Evolutionary conservation across 2,113 vertebrate species (phyloP).

Genomic region (Cebidichthys violaceus): DNA sequence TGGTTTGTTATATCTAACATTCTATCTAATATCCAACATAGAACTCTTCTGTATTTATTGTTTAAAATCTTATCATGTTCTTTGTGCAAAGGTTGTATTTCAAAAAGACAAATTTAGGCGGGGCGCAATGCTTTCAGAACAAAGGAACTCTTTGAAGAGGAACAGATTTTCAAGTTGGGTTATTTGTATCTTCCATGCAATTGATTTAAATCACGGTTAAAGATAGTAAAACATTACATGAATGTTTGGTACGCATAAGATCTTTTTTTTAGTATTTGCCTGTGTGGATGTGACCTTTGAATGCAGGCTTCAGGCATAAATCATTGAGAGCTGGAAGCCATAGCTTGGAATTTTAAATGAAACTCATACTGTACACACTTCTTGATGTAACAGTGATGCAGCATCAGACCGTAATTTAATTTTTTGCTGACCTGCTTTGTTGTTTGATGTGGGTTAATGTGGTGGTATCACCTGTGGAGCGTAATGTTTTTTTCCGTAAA

Average conservation of each 20-base stretch:
- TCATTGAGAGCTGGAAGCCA: conserved; percentile 22
- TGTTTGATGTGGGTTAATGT: not conserved
- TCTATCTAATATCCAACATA: not conserved
- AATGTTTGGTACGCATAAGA: not conserved
- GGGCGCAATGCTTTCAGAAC: not conserved
- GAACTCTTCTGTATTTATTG: not conserved
- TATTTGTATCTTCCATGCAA: not conserved
- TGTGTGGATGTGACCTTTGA: conserved; percentile 13
- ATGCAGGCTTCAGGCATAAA: conserved; percentile 35
- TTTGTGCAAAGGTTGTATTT: conserved; percentile 1
- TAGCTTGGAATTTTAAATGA: conserved; percentile 46
- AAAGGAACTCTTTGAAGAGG: not conserved
- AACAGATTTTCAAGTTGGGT: not conserved
- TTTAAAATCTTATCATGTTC: not conserved
- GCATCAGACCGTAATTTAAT: conserved; percentile 19
- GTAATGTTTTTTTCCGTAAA: conserved; percentile 30
- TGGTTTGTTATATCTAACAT: conserved; percentile 16
- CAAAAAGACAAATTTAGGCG: not conserved
- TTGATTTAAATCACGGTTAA: not conserved
- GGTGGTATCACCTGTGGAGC: not conserved
- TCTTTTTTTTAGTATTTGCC: not conserved
- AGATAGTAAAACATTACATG: not conserved
- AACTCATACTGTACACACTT: conserved; percentile 14
- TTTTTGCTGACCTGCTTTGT: not conserved
- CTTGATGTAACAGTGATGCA: conserved; percentile 1